Percentiles rank a stretch among this genome's conserved stretches.
Evolutionary conservation across 2,888 invertebrate species (phyloP).

Genomic region (Chorisops tibialis): DNA sequence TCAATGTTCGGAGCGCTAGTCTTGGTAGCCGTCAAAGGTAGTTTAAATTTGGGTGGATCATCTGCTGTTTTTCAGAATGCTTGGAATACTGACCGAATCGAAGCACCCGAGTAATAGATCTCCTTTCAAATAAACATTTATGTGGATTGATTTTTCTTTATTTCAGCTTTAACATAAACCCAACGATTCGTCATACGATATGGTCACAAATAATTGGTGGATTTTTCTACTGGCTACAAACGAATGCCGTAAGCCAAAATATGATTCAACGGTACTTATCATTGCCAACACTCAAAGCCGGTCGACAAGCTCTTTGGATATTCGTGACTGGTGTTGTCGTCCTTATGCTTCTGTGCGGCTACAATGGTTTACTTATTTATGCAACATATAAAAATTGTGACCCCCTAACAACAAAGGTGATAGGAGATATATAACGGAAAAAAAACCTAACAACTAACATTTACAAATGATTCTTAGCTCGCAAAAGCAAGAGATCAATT

Average conservation of each 20-base stretch:
- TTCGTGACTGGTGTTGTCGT: conserved; percentile 56
- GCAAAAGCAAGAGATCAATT: conserved; percentile 74
- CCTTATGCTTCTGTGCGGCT: conserved; percentile 57
- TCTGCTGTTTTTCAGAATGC: conserved; percentile 64
- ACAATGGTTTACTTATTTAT: conserved; percentile 62
- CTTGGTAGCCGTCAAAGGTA: conserved; percentile 71
- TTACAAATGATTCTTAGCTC: conserved; percentile 51
- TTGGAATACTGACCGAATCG: conserved; percentile 66
- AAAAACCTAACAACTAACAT: too few species aligned
- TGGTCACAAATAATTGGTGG: conserved; percentile 80
- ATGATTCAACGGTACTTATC: conserved; percentile 85
- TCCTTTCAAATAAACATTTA: background rate
- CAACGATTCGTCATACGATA: conserved; percentile 74
- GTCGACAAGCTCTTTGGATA: conserved; percentile 55
- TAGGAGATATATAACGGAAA: conserved; percentile 1
- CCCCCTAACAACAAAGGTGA: conserved; percentile 60
- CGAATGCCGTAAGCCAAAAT: conserved; percentile 78
- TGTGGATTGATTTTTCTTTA: background rate
- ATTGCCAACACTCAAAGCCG: conserved; percentile 66
- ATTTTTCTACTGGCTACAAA: conserved; percentile 73
- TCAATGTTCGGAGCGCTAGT: conserved; percentile 75
- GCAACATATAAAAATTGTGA: conserved; percentile 64
- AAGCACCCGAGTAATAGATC: conserved; percentile 63
- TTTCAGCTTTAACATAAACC: conserved; percentile 71
- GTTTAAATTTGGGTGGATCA: conserved; percentile 68